These are phyloP conservation scores for Perca fluviatilis DNA, from an alignment of 2,113 vertebrate genomes.

Conservation along the genomic window DNA sequence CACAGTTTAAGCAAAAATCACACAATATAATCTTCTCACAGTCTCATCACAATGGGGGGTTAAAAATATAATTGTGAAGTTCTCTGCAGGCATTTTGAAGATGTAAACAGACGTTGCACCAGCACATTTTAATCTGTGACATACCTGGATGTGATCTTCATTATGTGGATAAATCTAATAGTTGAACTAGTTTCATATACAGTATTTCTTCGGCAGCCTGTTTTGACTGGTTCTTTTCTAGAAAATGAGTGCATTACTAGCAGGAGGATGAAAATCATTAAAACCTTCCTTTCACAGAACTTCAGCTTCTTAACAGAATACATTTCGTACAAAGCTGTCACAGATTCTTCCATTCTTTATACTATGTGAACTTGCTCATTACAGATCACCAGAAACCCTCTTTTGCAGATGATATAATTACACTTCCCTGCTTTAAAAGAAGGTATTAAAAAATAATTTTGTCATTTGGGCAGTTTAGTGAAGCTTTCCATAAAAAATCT, in stretches of 20 bases:
- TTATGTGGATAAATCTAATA: background rate
- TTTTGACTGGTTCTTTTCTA: background rate
- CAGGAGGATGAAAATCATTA: slow-evolving; percentile 22
- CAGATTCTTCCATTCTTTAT: background rate
- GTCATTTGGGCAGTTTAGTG: background rate
- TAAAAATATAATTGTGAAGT: background rate
- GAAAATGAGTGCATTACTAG: background rate
- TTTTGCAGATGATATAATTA: background rate
- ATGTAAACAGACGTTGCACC: background rate
- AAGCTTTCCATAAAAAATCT: slow-evolving; percentile 3
- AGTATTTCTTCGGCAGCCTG: slow-evolving; percentile 10
- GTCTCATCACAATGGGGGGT: too few species aligned
- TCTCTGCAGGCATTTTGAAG: background rate
- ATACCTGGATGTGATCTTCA: background rate
- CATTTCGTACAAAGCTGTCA: slow-evolving; percentile 24
- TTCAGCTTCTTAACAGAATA: slow-evolving; percentile 3
- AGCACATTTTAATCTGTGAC: background rate
- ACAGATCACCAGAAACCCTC: background rate
- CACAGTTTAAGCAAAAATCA: background rate
- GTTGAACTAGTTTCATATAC: background rate
- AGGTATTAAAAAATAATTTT: background rate
- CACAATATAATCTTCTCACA: background rate
- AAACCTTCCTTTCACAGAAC: slow-evolving; percentile 24
- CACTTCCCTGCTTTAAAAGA: background rate
- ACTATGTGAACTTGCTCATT: slow-evolving; percentile 6